phyloP scores from a whole-genome alignment of 2,888 invertebrate species.

The Candidula unifasciata region DNA sequence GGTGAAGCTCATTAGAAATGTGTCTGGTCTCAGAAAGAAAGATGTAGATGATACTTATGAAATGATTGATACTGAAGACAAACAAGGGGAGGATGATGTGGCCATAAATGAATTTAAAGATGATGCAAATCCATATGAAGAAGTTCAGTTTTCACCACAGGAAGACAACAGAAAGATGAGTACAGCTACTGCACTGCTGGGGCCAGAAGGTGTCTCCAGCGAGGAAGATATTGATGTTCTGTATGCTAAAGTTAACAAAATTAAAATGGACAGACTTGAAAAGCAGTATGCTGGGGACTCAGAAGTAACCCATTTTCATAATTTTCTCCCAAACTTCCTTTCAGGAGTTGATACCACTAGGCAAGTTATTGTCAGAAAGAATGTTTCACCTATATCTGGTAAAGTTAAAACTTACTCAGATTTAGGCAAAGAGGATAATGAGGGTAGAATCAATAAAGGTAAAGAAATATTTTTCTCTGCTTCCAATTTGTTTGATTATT shows the following conservation, averaged over 20 bases:
- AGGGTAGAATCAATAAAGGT: not conserved
- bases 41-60: constrained; percentile 28
- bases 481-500: not conserved
- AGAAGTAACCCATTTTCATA: not conserved
- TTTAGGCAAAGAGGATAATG: not conserved
- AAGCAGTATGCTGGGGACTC: not conserved
- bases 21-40: not conserved
- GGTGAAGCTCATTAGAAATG: not conserved
- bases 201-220: not conserved
- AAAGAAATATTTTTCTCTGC: constrained; percentile 28
- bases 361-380: not conserved
- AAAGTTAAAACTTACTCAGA: not conserved
- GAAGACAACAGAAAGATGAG: not conserved
- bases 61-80: constrained; percentile 21
- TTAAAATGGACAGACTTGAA: constrained; percentile 42
- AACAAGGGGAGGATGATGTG: not conserved
- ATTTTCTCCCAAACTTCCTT: constrained; percentile 13
- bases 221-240: constrained; percentile 51
- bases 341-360: not conserved
- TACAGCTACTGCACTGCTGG: not conserved
- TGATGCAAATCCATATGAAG: constrained; percentile 46
- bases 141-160: constrained; percentile 26
- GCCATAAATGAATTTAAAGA: constrained; percentile 2
- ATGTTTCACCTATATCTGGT: not conserved
- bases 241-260: constrained; percentile 55